Percentiles rank a stretch among this genome's conserved stretches.
Evolutionary conservation across 2,113 vertebrate genomes (phyloP).

Genomic region (Casuarius casuarius): DNA sequence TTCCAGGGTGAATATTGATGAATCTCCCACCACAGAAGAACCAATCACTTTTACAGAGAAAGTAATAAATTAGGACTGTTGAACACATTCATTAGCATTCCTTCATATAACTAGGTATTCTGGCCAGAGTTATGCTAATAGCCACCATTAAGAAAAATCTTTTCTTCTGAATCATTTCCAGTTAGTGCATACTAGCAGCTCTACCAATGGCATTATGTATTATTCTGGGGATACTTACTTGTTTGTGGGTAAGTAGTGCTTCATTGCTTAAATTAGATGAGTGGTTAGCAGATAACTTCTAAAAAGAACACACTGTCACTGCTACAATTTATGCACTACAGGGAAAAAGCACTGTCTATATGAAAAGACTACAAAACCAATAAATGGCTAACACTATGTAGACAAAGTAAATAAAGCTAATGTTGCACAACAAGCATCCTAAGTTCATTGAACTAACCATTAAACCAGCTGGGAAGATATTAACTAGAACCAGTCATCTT

Average conservation of each 20-base stretch:
- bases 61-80: too few species aligned
- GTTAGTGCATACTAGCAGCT: not conserved
- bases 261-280: not conserved
- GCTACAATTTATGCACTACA: not conserved
- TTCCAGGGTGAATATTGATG: not conserved
- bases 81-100: too few species aligned
- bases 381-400: too few species aligned
- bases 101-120: not conserved
- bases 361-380: not conserved
- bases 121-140: not conserved
- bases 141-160: not conserved
- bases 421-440: too few species aligned
- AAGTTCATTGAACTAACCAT: too few species aligned
- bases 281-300: not conserved
- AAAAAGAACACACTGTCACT: not conserved
- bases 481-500: too few species aligned
- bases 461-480: too few species aligned
- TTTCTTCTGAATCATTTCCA: not conserved
- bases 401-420: too few species aligned
- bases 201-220: not conserved
- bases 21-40: not conserved
- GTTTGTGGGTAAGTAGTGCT: not conserved
- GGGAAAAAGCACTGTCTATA: not conserved
- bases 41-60: not conserved
- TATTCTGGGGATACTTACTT: not conserved